Conservation (phyloP, 1,140 invertebrate genomes). For the Heterodera carotae region DNA sequence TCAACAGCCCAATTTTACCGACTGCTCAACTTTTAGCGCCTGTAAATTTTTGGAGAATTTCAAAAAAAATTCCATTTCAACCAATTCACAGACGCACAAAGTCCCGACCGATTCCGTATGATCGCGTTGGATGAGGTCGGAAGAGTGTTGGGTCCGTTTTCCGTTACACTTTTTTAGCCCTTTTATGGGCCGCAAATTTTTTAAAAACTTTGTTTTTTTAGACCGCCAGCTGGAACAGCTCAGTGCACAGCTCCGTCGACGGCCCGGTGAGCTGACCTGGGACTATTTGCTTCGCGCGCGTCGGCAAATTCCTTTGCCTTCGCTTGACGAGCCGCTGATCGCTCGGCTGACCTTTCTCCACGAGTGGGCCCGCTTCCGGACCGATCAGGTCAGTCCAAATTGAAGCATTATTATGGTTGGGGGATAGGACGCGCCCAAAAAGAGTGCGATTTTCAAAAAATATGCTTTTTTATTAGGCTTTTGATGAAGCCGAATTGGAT, state of each 20-base stretch:
- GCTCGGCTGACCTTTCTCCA: slow-evolving; percentile 53
- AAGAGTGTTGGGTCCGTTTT: slow-evolving; percentile 46
- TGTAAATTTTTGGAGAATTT: slow-evolving; percentile 38
- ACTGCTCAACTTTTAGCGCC: slow-evolving; percentile 55
- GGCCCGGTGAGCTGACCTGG: slow-evolving; percentile 55
- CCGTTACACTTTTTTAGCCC: neutral
- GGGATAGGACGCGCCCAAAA: too few relatives aligned
- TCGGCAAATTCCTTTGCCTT: slow-evolving; percentile 33
- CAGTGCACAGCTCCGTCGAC: slow-evolving; percentile 48
- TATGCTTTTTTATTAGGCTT: slow-evolving; percentile 39
- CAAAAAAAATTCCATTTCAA: too few relatives aligned
- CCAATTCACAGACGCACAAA: slow-evolving; percentile 42
- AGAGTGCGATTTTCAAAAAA: too few relatives aligned
- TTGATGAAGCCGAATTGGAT: slow-evolving; percentile 44
- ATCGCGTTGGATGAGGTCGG: slow-evolving; percentile 56
- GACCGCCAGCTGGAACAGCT: slow-evolving; percentile 54
- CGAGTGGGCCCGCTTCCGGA: slow-evolving; percentile 49
- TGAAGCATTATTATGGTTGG: too few relatives aligned
- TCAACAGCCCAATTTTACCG: slow-evolving; percentile 54
- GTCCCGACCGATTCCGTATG: slow-evolving; percentile 53
- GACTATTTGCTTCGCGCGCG: slow-evolving; percentile 45
- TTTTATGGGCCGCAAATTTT: neutral
- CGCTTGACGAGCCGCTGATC: slow-evolving; percentile 50
- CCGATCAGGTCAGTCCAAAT: slow-evolving; percentile 39
- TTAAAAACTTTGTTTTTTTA: slow-evolving; percentile 26